Base-by-base conservation (phyloP, 2,113 vertebrate genomes). In the Gopherus flavomarginatus region DNA sequence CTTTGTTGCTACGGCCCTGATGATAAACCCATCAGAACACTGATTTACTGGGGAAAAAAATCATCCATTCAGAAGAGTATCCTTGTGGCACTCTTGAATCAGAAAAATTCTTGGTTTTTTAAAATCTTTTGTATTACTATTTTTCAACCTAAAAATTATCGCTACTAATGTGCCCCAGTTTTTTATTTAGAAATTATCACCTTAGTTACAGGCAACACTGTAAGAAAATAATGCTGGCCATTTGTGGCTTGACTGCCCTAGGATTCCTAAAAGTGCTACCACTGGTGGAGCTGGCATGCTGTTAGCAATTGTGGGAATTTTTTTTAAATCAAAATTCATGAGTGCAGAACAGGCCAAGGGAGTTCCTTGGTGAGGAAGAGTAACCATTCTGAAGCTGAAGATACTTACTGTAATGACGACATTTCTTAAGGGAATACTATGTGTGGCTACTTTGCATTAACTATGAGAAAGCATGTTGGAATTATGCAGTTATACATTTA, bases 31-130 rank as follows among this genome's bases (percentile, higher is more conserved):
- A 14, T 54, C n/a, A 93, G 84, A 93, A 80, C 31, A 5, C 69
- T 50, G 22, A 88, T 29, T 83, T 83, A 35, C 26, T 80, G 38
- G 42, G 57, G 5, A 19, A 24, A 78, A 94, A 96, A 92, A 16
- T 0, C 0, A 50, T 69, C 31, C 0, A 6, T 4, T 4, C 44
- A 53, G 80, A 57, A 14, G 29, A 81, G 0, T 53, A 26, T 11
- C 44, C 59, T 24, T 35, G 81, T 38, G 78, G 16, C 8, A 12
- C 57, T 90, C 53, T 65, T 56, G 69, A 85, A 49, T 62, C 88
- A 65, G 35, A 9, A 65, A 65, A 65, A 65, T 17, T 35, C 14
- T 35, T 65, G 31, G 3, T 7, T 62, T 65, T 35, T 35, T 65
- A 19, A 19, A 35, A 65, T 7, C 62, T 35, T 65, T 65, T 65